Base-by-base conservation (phyloP, 2,888 invertebrate genomes). In the Scaptomyza caliginosa region DNA sequence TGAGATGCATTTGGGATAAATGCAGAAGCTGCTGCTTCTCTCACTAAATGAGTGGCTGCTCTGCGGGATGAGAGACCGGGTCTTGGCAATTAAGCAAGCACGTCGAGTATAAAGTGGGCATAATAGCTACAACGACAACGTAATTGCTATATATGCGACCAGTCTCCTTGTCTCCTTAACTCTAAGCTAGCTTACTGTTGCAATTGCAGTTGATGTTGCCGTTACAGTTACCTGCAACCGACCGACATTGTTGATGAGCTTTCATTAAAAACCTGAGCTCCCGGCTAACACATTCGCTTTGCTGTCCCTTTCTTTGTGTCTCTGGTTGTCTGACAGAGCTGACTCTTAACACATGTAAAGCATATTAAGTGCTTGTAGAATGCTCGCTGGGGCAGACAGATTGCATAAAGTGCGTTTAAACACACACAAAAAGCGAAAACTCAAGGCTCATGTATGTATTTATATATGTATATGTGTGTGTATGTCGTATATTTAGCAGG, bases 221-320 rank as follows among this genome's bases (percentile, higher is more conserved):
- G 36, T 28, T 17, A 10, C 40, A 49, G 45, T 54, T 64, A 73
- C 69, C 68, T 70, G 74, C 70, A 23, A 21, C 21, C 52, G 19
- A 71, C 55, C 67, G 43, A 64, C 80, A 66, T 65, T 80, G 74
- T 68, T 71, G 84, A 86, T 84, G 86, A 84, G 85, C 68, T 76
- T 86, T 82, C 73, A 87, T 87, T 87, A 87, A 81, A 81, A 81
- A 81, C 52, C 76, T 38, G 56, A 74, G 67, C 55, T 48, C 46
- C 39, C 51, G 28, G 32, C 49, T 38, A 19, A 46, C 19, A 26
- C 8, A 16, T 26, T 39, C 21, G 24, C 10, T 32, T 24, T 13
- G 17, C 8, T 24, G 17, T 30, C 16, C 19, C 21, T 36, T 19
- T 36, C 19, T 26, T 13, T 13, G 56, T 10, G 21, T 19, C 48